Evolutionary conservation across 2,113 vertebrate genomes (phyloP).

Genomic region (Catharus minimus): DNA sequence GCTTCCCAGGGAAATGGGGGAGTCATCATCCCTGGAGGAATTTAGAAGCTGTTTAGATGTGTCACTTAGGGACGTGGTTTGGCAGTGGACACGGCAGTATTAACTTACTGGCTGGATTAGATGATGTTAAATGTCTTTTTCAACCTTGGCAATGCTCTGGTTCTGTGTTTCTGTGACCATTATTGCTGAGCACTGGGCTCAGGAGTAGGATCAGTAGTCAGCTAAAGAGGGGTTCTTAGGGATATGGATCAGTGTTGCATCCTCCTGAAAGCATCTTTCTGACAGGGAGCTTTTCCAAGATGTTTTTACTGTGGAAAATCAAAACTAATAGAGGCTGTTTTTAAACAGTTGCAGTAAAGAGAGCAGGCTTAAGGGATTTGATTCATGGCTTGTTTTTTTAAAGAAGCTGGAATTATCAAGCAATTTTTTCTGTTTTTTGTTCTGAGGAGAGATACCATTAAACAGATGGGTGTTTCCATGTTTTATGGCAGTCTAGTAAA

Average conservation of each 20-base stretch:
- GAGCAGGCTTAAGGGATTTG: background rate
- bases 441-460: background rate
- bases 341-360: background rate
- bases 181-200: background rate
- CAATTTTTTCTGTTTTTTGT: background rate
- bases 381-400: background rate
- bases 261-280: background rate
- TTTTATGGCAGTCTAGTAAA: background rate
- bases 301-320: background rate
- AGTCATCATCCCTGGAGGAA: too few species aligned
- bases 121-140: background rate
- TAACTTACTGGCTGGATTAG: background rate
- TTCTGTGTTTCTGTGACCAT: background rate
- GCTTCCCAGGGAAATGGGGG: too few species aligned
- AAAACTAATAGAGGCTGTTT: background rate
- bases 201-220: background rate
- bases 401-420: background rate
- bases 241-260: background rate
- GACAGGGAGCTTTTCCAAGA: background rate
- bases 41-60: background rate
- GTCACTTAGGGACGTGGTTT: rapidly evolving
- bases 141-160: background rate
- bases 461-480: background rate
- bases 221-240: background rate
- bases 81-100: background rate